These are phyloP conservation scores for Venustaconcha ellipsiformis DNA, from an alignment of 1,140 invertebrate genomes.

Conservation along the genomic window DNA sequence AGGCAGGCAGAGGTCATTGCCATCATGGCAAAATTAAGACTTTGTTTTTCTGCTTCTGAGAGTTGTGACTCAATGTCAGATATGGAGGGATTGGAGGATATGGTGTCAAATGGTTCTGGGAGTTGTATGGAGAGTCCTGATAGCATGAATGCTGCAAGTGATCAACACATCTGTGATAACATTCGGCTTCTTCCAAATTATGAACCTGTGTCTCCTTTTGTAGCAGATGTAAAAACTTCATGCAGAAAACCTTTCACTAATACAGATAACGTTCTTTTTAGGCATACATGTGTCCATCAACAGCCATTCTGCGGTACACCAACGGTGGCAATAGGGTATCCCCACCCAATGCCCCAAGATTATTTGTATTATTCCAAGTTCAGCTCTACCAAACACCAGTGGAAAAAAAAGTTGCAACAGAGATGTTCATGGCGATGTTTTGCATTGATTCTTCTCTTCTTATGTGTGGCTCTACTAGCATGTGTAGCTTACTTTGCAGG, in stretches of 20 bases:
- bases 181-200: neutral
- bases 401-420: slow-evolving; percentile 62
- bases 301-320: slow-evolving; percentile 74
- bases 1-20: too few relatives aligned
- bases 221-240: neutral
- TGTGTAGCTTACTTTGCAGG: slow-evolving; percentile 90
- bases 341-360: slow-evolving; percentile 76
- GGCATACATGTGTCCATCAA: slow-evolving; percentile 75
- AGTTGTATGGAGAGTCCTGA: too few relatives aligned
- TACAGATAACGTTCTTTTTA: slow-evolving; percentile 48
- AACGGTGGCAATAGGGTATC: slow-evolving; percentile 74
- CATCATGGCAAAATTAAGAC: too few relatives aligned
- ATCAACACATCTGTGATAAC: too few relatives aligned
- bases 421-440: slow-evolving; percentile 90
- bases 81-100: too few relatives aligned
- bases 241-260: slow-evolving; percentile 14
- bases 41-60: too few relatives aligned
- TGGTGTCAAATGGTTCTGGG: too few relatives aligned
- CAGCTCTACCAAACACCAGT: slow-evolving; percentile 82
- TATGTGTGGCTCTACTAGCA: slow-evolving; percentile 83
- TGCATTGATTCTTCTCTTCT: slow-evolving; percentile 85
- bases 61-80: too few relatives aligned
- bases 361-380: slow-evolving; percentile 90
- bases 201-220: slow-evolving; percentile 3
- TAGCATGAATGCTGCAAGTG: too few relatives aligned